These are phyloP conservation scores for Eupithecia exiguata DNA, from an alignment of 2,888 invertebrate species.

Conservation along the genomic window DNA sequence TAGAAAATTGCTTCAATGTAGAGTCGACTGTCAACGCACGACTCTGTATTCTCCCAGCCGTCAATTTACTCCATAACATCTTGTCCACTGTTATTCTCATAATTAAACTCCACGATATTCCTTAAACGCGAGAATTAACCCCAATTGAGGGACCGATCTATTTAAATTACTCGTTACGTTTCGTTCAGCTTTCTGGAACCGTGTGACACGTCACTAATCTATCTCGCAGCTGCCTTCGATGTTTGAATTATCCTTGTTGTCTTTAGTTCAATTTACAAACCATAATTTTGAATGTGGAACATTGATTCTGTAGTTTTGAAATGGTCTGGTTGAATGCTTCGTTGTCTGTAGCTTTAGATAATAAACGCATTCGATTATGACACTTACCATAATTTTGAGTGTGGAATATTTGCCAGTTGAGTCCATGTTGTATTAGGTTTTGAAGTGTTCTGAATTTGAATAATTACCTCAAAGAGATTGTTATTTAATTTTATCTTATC, in stretches of 20 bases:
- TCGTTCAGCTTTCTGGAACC: conserved; percentile 82
- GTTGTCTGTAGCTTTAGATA: neutral
- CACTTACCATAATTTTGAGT: conserved; percentile 1
- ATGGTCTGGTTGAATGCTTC: conserved; percentile 5
- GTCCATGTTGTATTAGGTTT: neutral
- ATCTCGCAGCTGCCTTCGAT: conserved; percentile 58
- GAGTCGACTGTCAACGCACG: conserved; percentile 14
- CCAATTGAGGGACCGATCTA: conserved; percentile 83
- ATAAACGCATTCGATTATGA: neutral
- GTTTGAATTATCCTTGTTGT: conserved; percentile 40
- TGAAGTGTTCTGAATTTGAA: neutral
- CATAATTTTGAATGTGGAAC: conserved; percentile 27
- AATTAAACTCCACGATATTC: conserved; percentile 80
- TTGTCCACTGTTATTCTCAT: conserved; percentile 56
- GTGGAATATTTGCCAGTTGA: neutral
- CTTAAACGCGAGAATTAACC: conserved; percentile 83
- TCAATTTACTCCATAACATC: conserved; percentile 54
- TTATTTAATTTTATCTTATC: neutral
- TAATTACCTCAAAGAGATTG: neutral
- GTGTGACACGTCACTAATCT: conserved; percentile 79
- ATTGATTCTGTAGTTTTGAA: neutral
- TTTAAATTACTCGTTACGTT: conserved; percentile 80
- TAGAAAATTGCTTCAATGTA: neutral
- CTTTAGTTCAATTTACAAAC: conserved; percentile 35
- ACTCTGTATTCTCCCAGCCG: conserved; percentile 21